A percentile compares a stretch with the other conserved stretches of the same genome.
These are phyloP conservation scores for Caenorhabditis macrosperma DNA, from an alignment of 2,888 invertebrate genomes.

Conservation along the genomic window DNA sequence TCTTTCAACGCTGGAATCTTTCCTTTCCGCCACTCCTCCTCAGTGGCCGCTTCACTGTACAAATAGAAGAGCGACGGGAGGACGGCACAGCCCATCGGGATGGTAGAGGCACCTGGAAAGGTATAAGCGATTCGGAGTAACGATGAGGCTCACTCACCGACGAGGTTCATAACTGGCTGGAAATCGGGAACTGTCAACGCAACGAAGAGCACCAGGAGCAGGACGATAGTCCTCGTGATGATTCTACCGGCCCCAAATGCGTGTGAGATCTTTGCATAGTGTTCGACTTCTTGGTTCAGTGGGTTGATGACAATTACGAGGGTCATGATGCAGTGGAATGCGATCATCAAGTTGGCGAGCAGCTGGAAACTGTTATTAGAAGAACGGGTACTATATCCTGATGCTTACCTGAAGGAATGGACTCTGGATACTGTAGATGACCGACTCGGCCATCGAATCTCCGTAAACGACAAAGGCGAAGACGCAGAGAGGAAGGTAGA, in stretches of 20 bases:
- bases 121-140: background rate
- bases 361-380: too few species aligned
- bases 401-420: conserved; percentile 67
- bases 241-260: conserved; percentile 75
- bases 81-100: conserved; percentile 74
- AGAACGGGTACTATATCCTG: too few species aligned
- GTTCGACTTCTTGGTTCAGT: conserved; percentile 78
- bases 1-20: conserved; percentile 66
- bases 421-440: conserved; percentile 75
- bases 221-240: conserved; percentile 69
- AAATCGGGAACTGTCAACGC: conserved; percentile 77
- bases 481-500: conserved; percentile 78
- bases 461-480: conserved; percentile 78
- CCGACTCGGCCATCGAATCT: conserved; percentile 73
- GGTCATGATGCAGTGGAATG: conserved; percentile 79
- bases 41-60: conserved; percentile 69
- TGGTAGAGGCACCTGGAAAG: conserved; percentile 68
- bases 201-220: conserved; percentile 72
- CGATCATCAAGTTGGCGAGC: conserved; percentile 78
- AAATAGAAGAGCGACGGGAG: conserved; percentile 73
- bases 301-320: conserved; percentile 79
- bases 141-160: conserved; percentile 43
- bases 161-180: conserved; percentile 76
- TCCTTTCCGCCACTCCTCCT: conserved; percentile 72
- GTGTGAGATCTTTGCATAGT: conserved; percentile 74